These are phyloP conservation scores for Carapus acus DNA, from an alignment of 2,797 vertebrate genomes.

Conservation along the genomic window DNA sequence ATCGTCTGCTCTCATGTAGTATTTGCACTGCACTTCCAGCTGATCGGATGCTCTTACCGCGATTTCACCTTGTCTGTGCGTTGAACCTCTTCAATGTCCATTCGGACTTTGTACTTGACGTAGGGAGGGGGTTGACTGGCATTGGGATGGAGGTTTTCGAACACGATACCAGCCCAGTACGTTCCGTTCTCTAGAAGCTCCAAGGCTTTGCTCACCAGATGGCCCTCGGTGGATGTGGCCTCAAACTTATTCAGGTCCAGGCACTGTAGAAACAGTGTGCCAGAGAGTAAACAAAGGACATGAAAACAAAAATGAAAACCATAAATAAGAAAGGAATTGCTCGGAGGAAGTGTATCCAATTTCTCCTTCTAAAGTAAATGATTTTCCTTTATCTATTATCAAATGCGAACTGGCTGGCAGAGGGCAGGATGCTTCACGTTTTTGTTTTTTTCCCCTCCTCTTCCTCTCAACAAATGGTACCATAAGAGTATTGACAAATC, in stretches of 20 bases:
- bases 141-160: conserved; percentile 71
- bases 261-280: conserved; percentile 77
- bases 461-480: conserved; percentile 29
- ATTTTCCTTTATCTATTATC: conserved; percentile 7
- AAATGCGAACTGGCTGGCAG: conserved; percentile 18
- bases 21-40: too few species aligned
- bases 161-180: conserved; percentile 91
- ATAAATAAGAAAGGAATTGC: too few species aligned
- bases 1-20: too few species aligned
- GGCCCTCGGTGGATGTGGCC: conserved; percentile 73
- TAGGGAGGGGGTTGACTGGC: conserved; percentile 72
- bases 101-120: conserved; percentile 92
- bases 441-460: conserved; percentile 26
- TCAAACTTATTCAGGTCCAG: conserved; percentile 92
- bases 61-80: conserved; percentile 81
- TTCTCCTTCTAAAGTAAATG: conserved; percentile 1
- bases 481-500: conserved; percentile 43
- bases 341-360: too few species aligned
- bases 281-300: neutral
- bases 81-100: conserved; percentile 92
- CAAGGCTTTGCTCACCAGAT: conserved; percentile 80
- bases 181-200: conserved; percentile 80
- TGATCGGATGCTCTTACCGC: conserved; percentile 65
- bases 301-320: too few species aligned
- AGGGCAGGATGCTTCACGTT: conserved; percentile 49